A percentile compares a stretch with the other conserved stretches of the same genome.
Evolutionary conservation across 2,888 invertebrate species (phyloP).

Genomic region (Acronicta leporina): DNA sequence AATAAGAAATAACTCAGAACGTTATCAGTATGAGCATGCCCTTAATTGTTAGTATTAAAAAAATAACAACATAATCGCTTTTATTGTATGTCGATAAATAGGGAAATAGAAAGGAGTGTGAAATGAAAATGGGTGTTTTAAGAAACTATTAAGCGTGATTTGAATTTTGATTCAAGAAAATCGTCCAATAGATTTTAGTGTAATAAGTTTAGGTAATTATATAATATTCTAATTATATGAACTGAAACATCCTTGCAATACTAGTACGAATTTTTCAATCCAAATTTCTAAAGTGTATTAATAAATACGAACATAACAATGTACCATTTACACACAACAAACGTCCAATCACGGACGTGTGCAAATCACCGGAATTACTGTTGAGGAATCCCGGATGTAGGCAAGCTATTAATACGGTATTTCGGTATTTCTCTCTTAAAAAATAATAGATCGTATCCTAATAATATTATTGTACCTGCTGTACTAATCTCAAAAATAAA

Average conservation of each 20-base stretch:
- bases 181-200: neutral
- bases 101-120: neutral
- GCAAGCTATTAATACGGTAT: conserved; percentile 1
- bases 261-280: neutral
- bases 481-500: too few species aligned
- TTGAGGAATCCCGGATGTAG: conserved; percentile 2
- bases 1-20: neutral
- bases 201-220: too few species aligned
- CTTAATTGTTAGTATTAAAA: neutral
- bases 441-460: neutral
- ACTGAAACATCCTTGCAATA: neutral
- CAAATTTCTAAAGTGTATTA: too few species aligned
- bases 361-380: conserved; percentile 2
- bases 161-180: neutral
- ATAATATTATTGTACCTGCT: neutral
- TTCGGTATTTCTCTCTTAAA: neutral
- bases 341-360: conserved; percentile 1
- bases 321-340: neutral
- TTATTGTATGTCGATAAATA: neutral
- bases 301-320: neutral
- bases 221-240: too few species aligned
- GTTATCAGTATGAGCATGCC: neutral
- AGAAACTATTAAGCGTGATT: neutral
- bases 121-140: neutral
- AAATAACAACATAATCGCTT: neutral